Evolutionary conservation across 1,140 invertebrate genomes (phyloP).

Genomic region (Phymastichus coffea): DNA sequence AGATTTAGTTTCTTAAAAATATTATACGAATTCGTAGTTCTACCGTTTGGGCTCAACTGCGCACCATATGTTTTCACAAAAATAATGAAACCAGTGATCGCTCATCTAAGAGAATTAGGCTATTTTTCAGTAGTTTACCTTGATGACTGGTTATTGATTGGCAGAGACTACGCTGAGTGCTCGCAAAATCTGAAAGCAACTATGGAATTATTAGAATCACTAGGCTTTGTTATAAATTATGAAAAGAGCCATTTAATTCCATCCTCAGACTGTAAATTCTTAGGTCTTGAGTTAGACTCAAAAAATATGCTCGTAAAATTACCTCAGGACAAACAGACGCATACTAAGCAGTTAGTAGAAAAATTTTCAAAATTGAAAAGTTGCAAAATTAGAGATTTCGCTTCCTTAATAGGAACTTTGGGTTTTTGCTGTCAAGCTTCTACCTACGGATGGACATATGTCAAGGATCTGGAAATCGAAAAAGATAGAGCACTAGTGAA

Average conservation of each 20-base stretch:
- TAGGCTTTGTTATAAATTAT: background rate
- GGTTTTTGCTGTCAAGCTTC: slow-evolving; percentile 28
- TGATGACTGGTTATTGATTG: background rate
- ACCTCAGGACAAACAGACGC: background rate
- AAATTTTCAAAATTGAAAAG: no score
- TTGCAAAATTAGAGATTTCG: slow-evolving; percentile 30
- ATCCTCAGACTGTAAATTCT: background rate
- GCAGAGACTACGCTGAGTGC: no score
- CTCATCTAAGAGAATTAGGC: background rate
- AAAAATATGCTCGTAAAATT: background rate
- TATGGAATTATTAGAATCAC: no score
- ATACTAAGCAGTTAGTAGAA: no score
- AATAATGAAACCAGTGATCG: background rate
- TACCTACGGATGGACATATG: slow-evolving; percentile 30
- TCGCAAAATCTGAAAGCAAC: no score
- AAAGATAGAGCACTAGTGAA: slow-evolving; percentile 6
- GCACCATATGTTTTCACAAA: background rate
- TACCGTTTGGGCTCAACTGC: background rate
- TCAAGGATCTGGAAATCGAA: slow-evolving; percentile 29
- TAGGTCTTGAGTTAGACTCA: background rate
- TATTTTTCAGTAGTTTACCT: background rate
- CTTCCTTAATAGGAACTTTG: slow-evolving; percentile 26
- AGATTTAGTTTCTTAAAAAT: background rate
- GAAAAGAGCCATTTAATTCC: background rate
- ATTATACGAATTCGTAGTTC: background rate